phyloP scores from a whole-genome alignment of 1,140 invertebrate genomes.

The Mya arenaria region DNA sequence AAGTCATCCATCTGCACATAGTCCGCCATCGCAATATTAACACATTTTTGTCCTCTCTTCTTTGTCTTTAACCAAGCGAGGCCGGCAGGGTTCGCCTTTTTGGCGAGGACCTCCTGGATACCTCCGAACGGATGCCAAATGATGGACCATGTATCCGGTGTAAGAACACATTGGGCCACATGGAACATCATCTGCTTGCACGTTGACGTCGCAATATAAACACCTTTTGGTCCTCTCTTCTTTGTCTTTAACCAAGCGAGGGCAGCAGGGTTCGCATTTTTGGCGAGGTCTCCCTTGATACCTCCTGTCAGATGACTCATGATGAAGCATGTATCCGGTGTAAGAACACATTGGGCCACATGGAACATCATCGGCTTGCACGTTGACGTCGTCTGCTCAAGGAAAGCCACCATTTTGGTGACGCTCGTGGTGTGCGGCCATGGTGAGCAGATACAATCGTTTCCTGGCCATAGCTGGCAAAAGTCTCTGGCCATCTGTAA shows the following conservation, averaged over 20 bases:
- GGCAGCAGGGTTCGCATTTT: conserved; percentile 75
- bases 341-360: conserved; percentile 90
- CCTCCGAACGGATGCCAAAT: conserved; percentile 81
- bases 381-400: conserved; percentile 82
- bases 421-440: conserved; percentile 88
- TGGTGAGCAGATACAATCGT: conserved; percentile 86
- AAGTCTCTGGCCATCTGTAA: conserved; percentile 76
- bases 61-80: conserved; percentile 82
- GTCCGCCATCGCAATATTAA: conserved; percentile 84
- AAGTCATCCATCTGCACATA: conserved; percentile 79
- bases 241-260: conserved; percentile 82
- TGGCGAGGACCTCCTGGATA: conserved; percentile 79
- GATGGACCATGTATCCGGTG: conserved; percentile 85
- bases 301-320: conserved; percentile 81
- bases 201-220: conserved; percentile 84
- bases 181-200: conserved; percentile 84
- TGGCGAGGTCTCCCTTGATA: conserved; percentile 79
- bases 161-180: conserved; percentile 90
- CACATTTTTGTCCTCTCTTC: conserved; percentile 78
- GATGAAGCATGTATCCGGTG: conserved; percentile 85
- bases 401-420: conserved; percentile 84
- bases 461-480: conserved; percentile 86
- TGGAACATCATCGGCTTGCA: conserved; percentile 84
- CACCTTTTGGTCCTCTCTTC: conserved; percentile 78
- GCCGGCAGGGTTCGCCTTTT: conserved; percentile 75